These are phyloP conservation scores for Polydrusus pterygomalis DNA, from an alignment of 2,888 invertebrate genomes.

Conservation along the genomic window DNA sequence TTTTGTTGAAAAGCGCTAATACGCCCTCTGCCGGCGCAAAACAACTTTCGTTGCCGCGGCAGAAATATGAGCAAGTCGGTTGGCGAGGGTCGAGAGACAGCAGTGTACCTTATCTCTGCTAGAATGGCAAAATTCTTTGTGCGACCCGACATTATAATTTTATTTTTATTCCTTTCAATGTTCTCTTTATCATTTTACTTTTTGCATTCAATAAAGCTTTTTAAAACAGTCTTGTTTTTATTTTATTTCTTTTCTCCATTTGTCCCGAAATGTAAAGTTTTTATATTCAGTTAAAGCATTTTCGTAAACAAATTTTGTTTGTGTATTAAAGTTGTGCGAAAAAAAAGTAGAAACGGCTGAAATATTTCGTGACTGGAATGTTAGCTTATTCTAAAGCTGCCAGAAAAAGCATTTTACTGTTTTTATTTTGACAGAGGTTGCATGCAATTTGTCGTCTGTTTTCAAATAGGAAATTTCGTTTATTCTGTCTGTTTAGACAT, in stretches of 20 bases:
- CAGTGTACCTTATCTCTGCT: too few species aligned
- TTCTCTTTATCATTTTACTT: background rate
- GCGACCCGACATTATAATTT: too few species aligned
- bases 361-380: conserved; percentile 53
- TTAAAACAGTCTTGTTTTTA: background rate
- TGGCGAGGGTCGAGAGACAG: too few species aligned
- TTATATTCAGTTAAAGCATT: conserved; percentile 52
- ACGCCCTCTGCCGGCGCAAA: too few species aligned
- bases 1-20: too few species aligned
- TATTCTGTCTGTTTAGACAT: conserved; percentile 40
- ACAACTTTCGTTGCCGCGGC: too few species aligned
- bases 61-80: too few species aligned
- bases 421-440: conserved; percentile 47
- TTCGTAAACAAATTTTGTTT: conserved; percentile 43
- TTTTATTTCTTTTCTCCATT: background rate
- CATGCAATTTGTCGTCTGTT: conserved; percentile 52
- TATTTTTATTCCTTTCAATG: background rate
- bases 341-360: conserved; percentile 46
- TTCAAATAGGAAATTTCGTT: conserved; percentile 39
- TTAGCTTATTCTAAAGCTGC: conserved; percentile 51
- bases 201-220: background rate
- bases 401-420: conserved; percentile 48
- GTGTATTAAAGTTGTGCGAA: conserved; percentile 49
- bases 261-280: conserved; percentile 29
- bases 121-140: too few species aligned